Conservation (phyloP, 1,140 invertebrate genomes). For the Heliconius hermathena region DNA sequence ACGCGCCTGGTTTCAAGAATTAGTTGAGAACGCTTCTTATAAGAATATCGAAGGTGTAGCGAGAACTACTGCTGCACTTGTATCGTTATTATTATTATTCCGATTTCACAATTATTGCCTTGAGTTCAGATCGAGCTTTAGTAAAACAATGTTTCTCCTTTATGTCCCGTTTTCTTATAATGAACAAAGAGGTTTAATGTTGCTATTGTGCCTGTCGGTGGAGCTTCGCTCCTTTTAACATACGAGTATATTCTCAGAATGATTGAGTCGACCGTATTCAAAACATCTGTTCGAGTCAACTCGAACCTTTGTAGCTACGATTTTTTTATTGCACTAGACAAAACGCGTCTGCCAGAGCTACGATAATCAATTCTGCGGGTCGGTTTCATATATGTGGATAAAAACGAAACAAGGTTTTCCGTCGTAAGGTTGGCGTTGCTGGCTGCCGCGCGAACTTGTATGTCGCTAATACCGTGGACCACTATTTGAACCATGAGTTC, state of each 20-base stretch:
- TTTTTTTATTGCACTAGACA: background rate
- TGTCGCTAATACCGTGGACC: slow-evolving; percentile 38
- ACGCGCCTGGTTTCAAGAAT: too few species aligned
- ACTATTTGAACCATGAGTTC: slow-evolving; percentile 39
- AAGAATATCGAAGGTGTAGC: too few species aligned
- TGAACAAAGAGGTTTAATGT: slow-evolving; percentile 8
- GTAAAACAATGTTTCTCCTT: slow-evolving; percentile 7
- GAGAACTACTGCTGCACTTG: too few species aligned
- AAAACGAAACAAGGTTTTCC: slow-evolving; percentile 41
- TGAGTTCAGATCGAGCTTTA: slow-evolving; percentile 14
- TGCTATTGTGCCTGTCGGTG: background rate
- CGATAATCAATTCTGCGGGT: background rate
- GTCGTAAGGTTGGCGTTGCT: slow-evolving; percentile 35
- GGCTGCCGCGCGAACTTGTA: slow-evolving; percentile 36
- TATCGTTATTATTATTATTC: too few species aligned
- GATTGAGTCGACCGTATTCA: slow-evolving; percentile 24
- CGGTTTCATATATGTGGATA: slow-evolving; percentile 33
- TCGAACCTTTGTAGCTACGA: background rate
- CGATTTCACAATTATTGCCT: background rate
- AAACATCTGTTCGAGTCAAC: slow-evolving; percentile 17
- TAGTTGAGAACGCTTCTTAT: too few species aligned
- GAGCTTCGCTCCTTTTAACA: slow-evolving; percentile 12
- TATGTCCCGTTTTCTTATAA: slow-evolving; percentile 43
- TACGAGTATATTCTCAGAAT: background rate
- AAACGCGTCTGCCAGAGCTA: background rate